phyloP scores from a whole-genome alignment of 2,113 vertebrate genomes.

The Myotis lucifugus region DNA sequence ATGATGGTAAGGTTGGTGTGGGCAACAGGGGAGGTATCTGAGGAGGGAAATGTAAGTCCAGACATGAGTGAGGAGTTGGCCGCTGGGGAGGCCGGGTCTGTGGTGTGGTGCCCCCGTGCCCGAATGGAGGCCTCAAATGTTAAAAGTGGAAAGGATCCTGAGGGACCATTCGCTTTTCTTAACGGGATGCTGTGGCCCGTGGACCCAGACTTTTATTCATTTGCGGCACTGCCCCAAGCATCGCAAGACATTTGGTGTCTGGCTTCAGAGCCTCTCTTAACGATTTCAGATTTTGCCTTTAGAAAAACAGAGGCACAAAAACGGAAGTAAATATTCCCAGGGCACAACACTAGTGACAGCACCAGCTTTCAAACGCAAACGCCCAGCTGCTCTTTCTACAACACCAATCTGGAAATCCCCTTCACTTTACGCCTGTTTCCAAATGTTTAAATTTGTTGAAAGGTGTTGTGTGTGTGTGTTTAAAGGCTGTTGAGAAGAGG shows the following conservation, averaged over 20 bases:
- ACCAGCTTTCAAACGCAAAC: background rate
- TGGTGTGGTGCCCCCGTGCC: background rate
- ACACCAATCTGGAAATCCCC: background rate
- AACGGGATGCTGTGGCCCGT: background rate
- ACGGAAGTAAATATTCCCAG: background rate
- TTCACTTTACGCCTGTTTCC: background rate
- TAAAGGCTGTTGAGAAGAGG: background rate
- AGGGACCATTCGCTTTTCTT: background rate
- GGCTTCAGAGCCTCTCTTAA: background rate
- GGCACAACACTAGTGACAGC: background rate
- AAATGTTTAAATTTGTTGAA: background rate
- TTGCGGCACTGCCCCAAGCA: background rate
- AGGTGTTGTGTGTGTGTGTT: background rate
- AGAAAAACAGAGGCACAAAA: background rate
- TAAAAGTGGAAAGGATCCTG: background rate
- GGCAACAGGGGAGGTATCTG: background rate
- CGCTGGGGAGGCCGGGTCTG: background rate
- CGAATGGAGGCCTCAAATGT: background rate
- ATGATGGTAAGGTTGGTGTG: background rate
- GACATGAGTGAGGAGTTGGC: background rate
- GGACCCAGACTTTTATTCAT: background rate
- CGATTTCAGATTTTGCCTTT: background rate
- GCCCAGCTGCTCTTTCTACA: background rate
- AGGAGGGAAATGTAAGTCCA: background rate
- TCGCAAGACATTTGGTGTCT: background rate